Evolutionary conservation across 2,888 invertebrate species (phyloP), one percentile per base, ranked within the genome.

Genomic region (Hybos culiciformis): DNA sequence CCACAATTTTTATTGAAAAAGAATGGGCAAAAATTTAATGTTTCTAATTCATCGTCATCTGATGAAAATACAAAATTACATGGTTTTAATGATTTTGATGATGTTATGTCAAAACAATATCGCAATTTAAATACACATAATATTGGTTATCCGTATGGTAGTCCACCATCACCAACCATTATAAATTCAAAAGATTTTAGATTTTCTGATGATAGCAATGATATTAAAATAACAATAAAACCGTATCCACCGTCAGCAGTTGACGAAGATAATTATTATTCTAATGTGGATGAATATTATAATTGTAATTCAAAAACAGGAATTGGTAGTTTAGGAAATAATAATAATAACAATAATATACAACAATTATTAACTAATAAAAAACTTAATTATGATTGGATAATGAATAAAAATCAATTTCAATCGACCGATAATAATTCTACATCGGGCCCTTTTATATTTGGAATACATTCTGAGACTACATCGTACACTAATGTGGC

Each of bases 71-170:
- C 57, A 47, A 63, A 63, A 43, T 44, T 64, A 50, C 64, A 64
- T 33, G 64, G 64, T 39, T 63, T 65, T 51, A 65, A 65, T 47
- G 64, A 65, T 49, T 65, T 65, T 39, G 60, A 61, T 53, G 60
- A 61, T 53, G 59, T 60, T 42, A 56, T 65, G 42, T 62, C 63
- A 12, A 60, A 65, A 50, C 65, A 65, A 42, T 64, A 62, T 46
- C 57, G 58, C 44, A 61, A 62, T 51, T 48, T 63, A 38, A 61
- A 60, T 46, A 59, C 57, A 43, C 62, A 63, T 11, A 62, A 63
- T 49, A 59, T 59, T 41, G 64, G 64, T 20, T 65, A 65, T 51
- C 64, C 64, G 20, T 65, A 65, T 14, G 65, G 64, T 12, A 65
- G 63, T 50, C 65, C 65, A 5, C 65, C 65, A 18, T 62, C 64